Conservation (phyloP, 1,140 invertebrate genomes). For the Caerostris darwini region DNA sequence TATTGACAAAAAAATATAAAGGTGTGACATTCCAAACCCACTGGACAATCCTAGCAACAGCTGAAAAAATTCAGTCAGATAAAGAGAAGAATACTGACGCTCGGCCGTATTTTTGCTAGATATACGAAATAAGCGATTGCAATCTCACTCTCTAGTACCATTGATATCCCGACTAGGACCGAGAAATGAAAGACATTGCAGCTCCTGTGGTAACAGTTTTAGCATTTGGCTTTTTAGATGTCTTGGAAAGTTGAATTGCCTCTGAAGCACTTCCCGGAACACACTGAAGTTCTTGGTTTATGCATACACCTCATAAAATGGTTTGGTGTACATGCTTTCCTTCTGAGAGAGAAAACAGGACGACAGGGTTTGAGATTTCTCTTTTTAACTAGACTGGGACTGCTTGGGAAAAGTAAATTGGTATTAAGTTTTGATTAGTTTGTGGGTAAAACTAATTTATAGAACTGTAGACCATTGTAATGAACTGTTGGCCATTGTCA, state of each 20-base stretch:
- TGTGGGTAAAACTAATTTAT: background rate
- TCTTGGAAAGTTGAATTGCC: background rate
- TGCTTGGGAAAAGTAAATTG: background rate
- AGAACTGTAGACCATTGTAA: slow-evolving; percentile 1
- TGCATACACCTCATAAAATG: background rate
- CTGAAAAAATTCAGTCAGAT: no score
- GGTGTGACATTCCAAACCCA: no score
- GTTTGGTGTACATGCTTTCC: background rate
- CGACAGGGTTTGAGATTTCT: background rate
- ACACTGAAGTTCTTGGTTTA: background rate
- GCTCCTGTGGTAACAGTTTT: background rate
- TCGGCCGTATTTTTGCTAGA: no score
- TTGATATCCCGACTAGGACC: background rate
- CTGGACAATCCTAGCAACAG: no score
- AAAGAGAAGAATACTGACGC: no score
- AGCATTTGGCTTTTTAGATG: background rate
- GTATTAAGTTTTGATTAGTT: slow-evolving; percentile 26
- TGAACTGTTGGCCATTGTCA: slow-evolving; percentile 36
- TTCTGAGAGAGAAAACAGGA: background rate
- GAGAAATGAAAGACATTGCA: background rate
- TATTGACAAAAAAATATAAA: no score
- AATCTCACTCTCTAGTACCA: background rate
- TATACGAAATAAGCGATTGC: background rate
- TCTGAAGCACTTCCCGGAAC: background rate
- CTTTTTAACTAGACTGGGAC: slow-evolving; percentile 24